Evolutionary conservation across 1,140 invertebrate species (phyloP), one percentile per base, ranked within the genome.

Genomic region (Musca domestica): DNA sequence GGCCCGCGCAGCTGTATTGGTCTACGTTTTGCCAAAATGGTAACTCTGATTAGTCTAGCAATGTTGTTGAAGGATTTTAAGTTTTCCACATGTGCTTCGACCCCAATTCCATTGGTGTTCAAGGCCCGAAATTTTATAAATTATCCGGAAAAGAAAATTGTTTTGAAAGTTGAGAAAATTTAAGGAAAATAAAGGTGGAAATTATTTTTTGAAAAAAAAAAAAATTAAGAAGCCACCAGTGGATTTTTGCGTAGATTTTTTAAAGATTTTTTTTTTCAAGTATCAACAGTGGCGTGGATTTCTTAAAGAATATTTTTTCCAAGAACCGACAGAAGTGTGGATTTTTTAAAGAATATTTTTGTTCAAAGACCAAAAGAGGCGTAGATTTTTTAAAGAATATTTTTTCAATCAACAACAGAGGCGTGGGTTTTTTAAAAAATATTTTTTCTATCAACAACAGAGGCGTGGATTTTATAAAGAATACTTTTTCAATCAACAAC

Each of bases 1-100:
- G 84, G 83, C 52, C 84, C 83, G 17, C 80, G 82, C 34, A 83
- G 78, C 73, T 85, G 83, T 70, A 84, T 84, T 68, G 84, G 84
- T 12, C 67, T 56, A 12, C 68, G 82, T 66, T 82, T 83, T 70
- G 83, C 74, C 7, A 68, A 76, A 46, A 73, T 83, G 71, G 78
- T 81, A 68, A 74, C 75, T 34, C 74, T 79, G 67, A 65, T 81
- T 4, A 82, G 76, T n/a, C 65, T 84, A 0, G 70, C 75, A 3
- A 67, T 73, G 1, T 34, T 84, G 17, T 67, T 84, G 17, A 73
- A 65, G 22, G 70, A 77, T 7, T 80, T 74, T 67, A 67, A 74
- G 51, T 70, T 77, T 17, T 65, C 66, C 0, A 48, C 66, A 1
- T 71, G 71, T 19, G 67, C 71, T 4, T 70, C 71, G 64, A 77